A percentile compares a stretch with the other conserved stretches of the same genome.
Evolutionary conservation across 1,140 invertebrate genomes (phyloP).

Genomic region (Ylistrum balloti): DNA sequence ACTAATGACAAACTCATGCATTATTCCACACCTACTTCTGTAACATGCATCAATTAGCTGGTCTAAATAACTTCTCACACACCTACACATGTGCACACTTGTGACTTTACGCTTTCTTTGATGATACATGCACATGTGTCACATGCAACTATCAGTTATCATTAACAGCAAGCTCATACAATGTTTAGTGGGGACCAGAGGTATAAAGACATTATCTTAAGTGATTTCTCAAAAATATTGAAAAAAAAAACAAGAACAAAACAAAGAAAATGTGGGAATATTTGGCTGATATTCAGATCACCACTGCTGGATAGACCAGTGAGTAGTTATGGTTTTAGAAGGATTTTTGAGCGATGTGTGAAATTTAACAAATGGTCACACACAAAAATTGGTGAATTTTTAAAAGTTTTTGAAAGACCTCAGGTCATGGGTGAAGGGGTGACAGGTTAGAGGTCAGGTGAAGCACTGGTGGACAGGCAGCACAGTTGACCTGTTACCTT

Average conservation of each 20-base stretch:
- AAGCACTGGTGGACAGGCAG: background rate
- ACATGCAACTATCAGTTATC: constrained; percentile 10
- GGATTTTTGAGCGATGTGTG: constrained; percentile 3
- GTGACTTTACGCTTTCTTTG: background rate
- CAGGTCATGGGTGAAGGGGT: background rate
- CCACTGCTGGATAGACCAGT: background rate
- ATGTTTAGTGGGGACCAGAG: constrained; percentile 24
- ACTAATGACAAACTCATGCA: constrained; percentile 4
- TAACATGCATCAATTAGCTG: constrained; percentile 13
- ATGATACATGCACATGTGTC: background rate
- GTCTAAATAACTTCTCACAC: background rate
- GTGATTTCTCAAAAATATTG: background rate
- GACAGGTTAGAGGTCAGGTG: constrained; percentile 29
- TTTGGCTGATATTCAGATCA: background rate
- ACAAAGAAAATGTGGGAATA: background rate
- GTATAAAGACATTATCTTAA: background rate
- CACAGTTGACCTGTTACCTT: constrained; percentile 53
- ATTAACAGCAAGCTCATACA: constrained; percentile 34
- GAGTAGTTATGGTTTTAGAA: background rate
- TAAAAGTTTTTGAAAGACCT: background rate
- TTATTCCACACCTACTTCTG: constrained; percentile 16
- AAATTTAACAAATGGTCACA: background rate
- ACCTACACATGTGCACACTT: constrained; percentile 20
- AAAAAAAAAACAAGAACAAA: too few relatives aligned
- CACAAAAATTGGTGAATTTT: background rate